Conservation (phyloP, 2,888 invertebrate species). For the Microchrysa polita region DNA sequence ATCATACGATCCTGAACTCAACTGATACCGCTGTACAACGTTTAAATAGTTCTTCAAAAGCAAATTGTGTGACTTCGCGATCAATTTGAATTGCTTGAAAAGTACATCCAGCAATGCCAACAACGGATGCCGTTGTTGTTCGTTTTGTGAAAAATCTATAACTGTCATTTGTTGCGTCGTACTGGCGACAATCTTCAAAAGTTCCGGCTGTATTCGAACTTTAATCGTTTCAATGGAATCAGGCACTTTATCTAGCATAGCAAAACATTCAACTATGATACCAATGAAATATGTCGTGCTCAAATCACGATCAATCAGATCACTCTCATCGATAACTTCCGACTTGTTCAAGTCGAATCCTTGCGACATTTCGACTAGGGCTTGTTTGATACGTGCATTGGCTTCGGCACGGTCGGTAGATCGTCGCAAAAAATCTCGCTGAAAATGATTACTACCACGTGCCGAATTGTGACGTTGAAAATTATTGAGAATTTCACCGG, state of each 20-base stretch:
- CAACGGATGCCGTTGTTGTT: conserved; percentile 61
- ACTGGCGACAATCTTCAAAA: conserved; percentile 80
- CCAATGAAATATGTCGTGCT: conserved; percentile 78
- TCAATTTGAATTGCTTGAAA: conserved; percentile 83
- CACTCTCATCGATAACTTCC: conserved; percentile 70
- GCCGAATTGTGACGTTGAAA: conserved; percentile 72
- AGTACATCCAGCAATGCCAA: conserved; percentile 77
- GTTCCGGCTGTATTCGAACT: conserved; percentile 82
- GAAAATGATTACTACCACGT: conserved; percentile 69
- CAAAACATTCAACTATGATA: conserved; percentile 85
- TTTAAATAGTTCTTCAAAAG: conserved; percentile 73
- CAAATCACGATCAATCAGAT: conserved; percentile 69
- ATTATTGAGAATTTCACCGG: conserved; percentile 64
- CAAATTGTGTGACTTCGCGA: conserved; percentile 79
- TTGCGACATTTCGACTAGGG: conserved; percentile 67
- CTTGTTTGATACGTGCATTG: conserved; percentile 66
- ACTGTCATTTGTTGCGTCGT: conserved; percentile 80
- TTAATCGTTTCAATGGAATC: conserved; percentile 87
- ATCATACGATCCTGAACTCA: conserved; percentile 71
- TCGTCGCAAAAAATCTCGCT: conserved; percentile 68
- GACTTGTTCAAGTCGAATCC: conserved; percentile 62
- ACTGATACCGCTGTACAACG: conserved; percentile 69
- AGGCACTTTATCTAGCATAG: conserved; percentile 82
- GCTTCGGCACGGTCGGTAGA: conserved; percentile 69
- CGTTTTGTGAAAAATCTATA: conserved; percentile 61